Percentiles rank a stretch among this genome's conserved stretches.
Conservation (phyloP, 1,140 invertebrate genomes). For the Neotoxoptera formosana region DNA sequence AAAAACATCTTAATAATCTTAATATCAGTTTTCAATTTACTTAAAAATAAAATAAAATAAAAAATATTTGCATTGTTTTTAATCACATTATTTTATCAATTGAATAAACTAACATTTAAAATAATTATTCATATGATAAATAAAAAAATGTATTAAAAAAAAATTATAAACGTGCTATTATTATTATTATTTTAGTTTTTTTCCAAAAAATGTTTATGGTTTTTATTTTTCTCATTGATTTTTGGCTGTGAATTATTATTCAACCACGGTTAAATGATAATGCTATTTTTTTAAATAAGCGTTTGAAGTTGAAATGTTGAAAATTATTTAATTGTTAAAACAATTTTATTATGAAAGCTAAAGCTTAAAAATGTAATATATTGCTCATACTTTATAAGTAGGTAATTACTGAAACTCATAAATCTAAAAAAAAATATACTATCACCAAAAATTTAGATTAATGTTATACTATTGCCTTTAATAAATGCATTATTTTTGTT, state of each 20-base stretch:
- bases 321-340: background rate
- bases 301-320: background rate
- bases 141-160: too few relatives aligned
- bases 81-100: background rate
- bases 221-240: too few relatives aligned
- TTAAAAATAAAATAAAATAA: background rate
- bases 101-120: background rate
- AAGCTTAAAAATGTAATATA: background rate
- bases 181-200: background rate
- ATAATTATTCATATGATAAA: background rate
- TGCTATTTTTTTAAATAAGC: too few relatives aligned
- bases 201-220: background rate
- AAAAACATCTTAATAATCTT: background rate
- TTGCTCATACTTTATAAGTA: background rate
- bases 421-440: background rate
- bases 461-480: background rate
- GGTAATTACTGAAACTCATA: too few relatives aligned
- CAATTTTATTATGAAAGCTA: too few relatives aligned
- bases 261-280: too few relatives aligned
- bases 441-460: background rate
- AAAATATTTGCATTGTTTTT: background rate
- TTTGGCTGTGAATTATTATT: too few relatives aligned
- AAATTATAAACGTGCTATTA: background rate
- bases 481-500: background rate
- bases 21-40: background rate